Base-by-base conservation (phyloP, 2,888 invertebrate genomes). In the Bugula neritina region DNA sequence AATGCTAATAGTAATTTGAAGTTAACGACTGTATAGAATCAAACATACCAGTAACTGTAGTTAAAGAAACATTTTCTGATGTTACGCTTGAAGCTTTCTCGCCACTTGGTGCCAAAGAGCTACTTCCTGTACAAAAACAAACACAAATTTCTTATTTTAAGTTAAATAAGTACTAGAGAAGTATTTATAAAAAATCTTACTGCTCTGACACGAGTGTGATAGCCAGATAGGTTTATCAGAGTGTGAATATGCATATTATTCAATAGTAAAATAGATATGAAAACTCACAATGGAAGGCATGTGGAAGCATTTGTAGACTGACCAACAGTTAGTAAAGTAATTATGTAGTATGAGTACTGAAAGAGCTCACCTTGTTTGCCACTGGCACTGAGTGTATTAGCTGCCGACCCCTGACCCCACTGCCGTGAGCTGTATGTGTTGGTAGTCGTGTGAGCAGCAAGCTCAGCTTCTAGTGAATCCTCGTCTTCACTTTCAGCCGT, bases 401-500 rank as follows among this genome's bases (percentile, higher is more conserved):
- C 31, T 13, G 63, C 27, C n/a, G 63, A 63, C 29, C 63, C 63
- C 31, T 63, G 63, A 29, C 63, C 63, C 63, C 63, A 63, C 63
- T 63, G 63, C 31, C 63, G 21, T 10, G 63, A 63, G 63, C 63
- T 63, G 63, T 29, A 63, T n/a, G 63, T 63, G 31, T 63, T 63
- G 31, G 25, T 63, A 17, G 25, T 31, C n/a, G 34, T 31, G 1
- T 63, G 63, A 29, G 31, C 31, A 13, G 21, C 63, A 27, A 63
- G 43, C 17, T 43, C 63, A 63, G 63, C 21, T 31, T 21, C 21
- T 13, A 63, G 27, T 31, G 31, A 31, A n/a, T 25, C 21, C 10
- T 71, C 71, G 23, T 71, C 71, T 58, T 71, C 63, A 31, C 63
- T 63, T 2, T 3, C 31, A 5, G 27, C 63, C 29, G 31, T 63